phyloP scores from a whole-genome alignment of 2,113 vertebrate genomes.

The Plectropomus leopardus region DNA sequence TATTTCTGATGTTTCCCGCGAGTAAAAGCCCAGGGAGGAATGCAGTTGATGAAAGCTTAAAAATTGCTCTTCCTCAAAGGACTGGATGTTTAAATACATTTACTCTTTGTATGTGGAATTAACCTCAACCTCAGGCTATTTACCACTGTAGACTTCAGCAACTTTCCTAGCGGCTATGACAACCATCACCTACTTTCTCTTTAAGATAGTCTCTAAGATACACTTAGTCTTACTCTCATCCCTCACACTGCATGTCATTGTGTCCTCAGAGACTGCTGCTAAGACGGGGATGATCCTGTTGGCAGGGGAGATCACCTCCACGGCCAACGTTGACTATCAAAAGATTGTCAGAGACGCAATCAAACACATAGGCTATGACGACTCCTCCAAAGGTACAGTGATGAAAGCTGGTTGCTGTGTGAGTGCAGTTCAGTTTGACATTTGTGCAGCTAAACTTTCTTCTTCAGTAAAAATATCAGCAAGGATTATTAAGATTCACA shows the following conservation, averaged over 20 bases:
- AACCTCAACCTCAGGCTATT: no score
- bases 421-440: neutral
- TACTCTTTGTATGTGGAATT: no score
- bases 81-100: neutral
- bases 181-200: neutral
- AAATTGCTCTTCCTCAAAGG: neutral
- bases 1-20: neutral
- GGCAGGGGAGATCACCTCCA: constrained; percentile 95
- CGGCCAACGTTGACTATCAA: constrained; percentile 92
- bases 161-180: neutral
- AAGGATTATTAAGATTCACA: neutral
- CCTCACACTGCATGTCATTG: constrained; percentile 9
- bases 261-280: constrained; percentile 92
- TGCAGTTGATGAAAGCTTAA: neutral
- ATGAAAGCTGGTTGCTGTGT: neutral
- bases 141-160: neutral
- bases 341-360: constrained; percentile 94
- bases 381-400: constrained; percentile 92
- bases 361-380: constrained; percentile 93
- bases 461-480: neutral
- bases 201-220: neutral
- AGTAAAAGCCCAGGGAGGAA: no score
- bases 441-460: neutral
- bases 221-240: neutral
- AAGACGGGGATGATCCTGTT: constrained; percentile 98